phyloP scores from a whole-genome alignment of 2,797 vertebrate species.

The Aeoliscus strigatus region DNA sequence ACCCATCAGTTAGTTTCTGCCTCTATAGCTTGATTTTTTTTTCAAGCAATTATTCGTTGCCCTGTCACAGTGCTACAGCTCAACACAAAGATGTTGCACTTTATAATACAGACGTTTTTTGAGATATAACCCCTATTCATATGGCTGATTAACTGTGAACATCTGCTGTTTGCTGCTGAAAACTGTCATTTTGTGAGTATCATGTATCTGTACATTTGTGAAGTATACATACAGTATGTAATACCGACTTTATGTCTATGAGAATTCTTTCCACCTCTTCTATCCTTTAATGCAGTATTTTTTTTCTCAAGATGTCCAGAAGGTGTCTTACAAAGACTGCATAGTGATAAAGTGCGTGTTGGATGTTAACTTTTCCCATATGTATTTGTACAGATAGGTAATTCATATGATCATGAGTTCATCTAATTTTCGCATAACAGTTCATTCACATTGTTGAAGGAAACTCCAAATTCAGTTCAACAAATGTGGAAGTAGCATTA shows the following conservation, averaged over 20 bases:
- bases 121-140: conserved; percentile 12
- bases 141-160: conserved; percentile 8
- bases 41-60: not conserved
- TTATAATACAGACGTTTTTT: conserved; percentile 1
- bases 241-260: conserved; percentile 8
- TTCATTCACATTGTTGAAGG: no score
- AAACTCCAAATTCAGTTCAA: no score
- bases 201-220: conserved; percentile 11
- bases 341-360: conserved; percentile 11
- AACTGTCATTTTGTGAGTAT: conserved; percentile 11
- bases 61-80: conserved; percentile 1
- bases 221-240: conserved; percentile 6
- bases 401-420: no score
- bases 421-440: no score
- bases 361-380: not conserved
- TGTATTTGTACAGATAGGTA: no score
- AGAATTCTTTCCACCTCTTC: conserved; percentile 17
- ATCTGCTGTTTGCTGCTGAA: conserved; percentile 3
- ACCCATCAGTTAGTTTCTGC: not conserved
- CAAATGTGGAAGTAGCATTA: no score
- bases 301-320: conserved; percentile 27
- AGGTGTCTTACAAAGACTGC: conserved; percentile 37
- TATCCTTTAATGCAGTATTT: conserved; percentile 31
- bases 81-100: conserved; percentile 17
- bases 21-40: no score